Conservation (phyloP, 2,113 vertebrate species). For the Entomyzon cyanotis region DNA sequence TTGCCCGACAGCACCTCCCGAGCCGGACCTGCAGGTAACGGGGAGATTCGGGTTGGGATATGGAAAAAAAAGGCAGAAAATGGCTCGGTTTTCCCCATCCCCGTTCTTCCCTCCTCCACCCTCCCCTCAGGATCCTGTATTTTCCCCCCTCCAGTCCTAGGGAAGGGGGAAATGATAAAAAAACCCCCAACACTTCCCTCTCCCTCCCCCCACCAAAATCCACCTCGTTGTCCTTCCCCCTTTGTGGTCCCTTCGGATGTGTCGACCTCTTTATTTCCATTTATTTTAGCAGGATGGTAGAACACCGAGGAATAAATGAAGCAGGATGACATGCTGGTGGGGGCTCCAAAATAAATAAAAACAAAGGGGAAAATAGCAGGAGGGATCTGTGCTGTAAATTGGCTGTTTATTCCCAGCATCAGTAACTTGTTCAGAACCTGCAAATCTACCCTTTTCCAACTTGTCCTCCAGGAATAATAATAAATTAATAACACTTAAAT, state of each 20-base stretch:
- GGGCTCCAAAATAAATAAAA: not conserved
- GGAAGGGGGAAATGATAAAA: not conserved
- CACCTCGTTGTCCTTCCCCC: not conserved
- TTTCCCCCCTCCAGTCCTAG: not conserved
- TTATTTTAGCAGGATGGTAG: not conserved
- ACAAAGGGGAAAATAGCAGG: not conserved
- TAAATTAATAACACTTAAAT: not conserved
- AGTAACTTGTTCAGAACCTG: not conserved
- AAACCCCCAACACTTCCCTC: too few species aligned
- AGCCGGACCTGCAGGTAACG: constrained; percentile 1
- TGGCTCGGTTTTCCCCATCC: not conserved
- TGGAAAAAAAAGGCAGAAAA: not conserved
- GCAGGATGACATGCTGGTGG: not conserved
- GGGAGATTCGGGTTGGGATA: not conserved
- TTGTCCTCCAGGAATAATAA: not conserved
- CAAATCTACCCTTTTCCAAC: not conserved
- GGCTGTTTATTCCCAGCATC: not conserved
- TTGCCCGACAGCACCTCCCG: not conserved
- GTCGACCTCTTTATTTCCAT: not conserved
- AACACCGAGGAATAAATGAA: not conserved
- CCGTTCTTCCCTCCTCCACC: not conserved
- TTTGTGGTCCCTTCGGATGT: not conserved
- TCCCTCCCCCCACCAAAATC: not conserved
- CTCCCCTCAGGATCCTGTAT: not conserved
- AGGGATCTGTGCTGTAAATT: not conserved